Evolutionary conservation across 2,888 invertebrate genomes (phyloP), one percentile per base, ranked within the genome.

Genomic region (Perizoma affinitatum): DNA sequence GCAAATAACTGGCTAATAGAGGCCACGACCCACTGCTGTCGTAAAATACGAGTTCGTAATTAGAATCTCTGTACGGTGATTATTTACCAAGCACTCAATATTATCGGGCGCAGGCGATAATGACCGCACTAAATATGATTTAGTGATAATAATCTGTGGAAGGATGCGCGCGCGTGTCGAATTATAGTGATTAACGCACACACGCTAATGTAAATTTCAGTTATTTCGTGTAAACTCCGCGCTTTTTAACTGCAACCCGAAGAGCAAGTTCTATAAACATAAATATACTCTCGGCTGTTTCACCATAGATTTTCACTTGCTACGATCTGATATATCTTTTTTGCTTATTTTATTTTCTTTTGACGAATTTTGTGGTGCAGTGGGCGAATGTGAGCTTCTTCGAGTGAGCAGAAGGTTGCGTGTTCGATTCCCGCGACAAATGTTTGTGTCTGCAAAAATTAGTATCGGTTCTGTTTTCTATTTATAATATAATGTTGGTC

Each of bases 41-140:
- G 61, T 61, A 61, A 63, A 64, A 60, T 63, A 62, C 61, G 65
- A 54, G 59, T 52, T 43, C 51, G 58, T 63, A 70, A 67, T 68
- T 70, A 70, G 68, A 67, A 57, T 66, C 68, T 70, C 70, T 55
- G 59, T 54, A 36, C 52, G 63, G 50, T 58, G 65, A 67, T 67
- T 67, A 70, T 70, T 70, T 68, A 70, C 63, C 70, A 57, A 55
- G 69, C 63, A 68, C 64, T 71, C 71, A 71, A 73, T 73, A 73
- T 71, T 67, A 69, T 59, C 63, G 59, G 52, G 50, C 68, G 58
- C 54, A 45, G 51, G 58, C 65, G 72, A 71, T 73, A 71, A 73
- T 71, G 69, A 70, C 67, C 63, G 58, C 66, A 70, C 70, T 72
- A 74, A 74, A 74, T 70, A 70, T 74, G 73, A 74, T 74, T 74